Evolutionary conservation across 2,797 vertebrate species (phyloP).

Genomic region (Telmatherina bonti): DNA sequence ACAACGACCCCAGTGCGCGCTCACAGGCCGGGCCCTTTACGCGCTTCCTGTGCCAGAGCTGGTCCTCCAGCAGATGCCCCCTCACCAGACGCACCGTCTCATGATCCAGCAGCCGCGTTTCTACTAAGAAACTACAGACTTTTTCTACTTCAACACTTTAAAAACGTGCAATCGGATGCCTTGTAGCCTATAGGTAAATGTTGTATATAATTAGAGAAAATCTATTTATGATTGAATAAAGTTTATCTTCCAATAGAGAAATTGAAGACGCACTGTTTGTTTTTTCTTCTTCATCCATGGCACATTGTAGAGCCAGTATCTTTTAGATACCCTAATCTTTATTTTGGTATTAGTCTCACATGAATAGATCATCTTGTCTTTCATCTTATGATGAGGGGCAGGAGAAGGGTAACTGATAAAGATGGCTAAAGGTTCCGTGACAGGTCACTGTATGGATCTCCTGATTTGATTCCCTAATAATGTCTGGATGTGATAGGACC

Average conservation of each 20-base stretch:
- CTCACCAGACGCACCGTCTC: constrained; percentile 27
- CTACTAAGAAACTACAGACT: constrained; percentile 61
- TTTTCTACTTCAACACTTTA: constrained; percentile 64
- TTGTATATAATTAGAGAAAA: constrained; percentile 32
- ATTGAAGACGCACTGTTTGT: neutral
- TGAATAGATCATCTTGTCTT: constrained; percentile 49
- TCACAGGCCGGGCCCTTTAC: constrained; percentile 37
- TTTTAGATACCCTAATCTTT: constrained; percentile 40
- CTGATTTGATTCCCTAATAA: constrained; percentile 32
- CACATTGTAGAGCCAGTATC: neutral
- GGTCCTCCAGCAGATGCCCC: constrained; percentile 47
- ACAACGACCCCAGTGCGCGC: constrained; percentile 58
- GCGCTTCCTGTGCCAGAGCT: constrained; percentile 45
- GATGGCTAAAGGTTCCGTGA: constrained; percentile 13
- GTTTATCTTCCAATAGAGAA: constrained; percentile 36
- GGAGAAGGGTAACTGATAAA: neutral
- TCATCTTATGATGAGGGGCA: constrained; percentile 4
- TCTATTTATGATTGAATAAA: constrained; percentile 77
- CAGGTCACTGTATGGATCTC: constrained; percentile 15
- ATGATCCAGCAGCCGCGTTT: constrained; percentile 62
- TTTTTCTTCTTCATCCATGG: neutral
- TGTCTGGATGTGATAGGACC: neutral
- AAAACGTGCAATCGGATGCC: constrained; percentile 52
- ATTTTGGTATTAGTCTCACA: constrained; percentile 52
- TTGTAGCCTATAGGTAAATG: constrained; percentile 37